These are phyloP conservation scores for Bradysia coprophila DNA, from an alignment of 1,140 invertebrate genomes.

Conservation along the genomic window DNA sequence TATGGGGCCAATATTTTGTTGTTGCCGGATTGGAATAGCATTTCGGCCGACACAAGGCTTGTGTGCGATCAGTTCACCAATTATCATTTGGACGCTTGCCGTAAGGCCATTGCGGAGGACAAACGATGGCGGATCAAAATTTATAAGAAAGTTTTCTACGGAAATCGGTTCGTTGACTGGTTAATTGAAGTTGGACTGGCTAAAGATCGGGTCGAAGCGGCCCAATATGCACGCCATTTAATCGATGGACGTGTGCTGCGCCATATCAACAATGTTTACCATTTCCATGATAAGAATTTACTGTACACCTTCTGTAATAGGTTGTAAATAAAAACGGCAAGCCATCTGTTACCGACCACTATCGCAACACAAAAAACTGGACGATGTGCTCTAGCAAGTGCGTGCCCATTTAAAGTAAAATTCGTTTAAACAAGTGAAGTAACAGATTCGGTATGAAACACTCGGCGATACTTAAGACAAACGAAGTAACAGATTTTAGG, in stretches of 20 bases:
- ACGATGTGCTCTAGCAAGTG: no score
- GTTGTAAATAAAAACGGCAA: slow-evolving; percentile 11
- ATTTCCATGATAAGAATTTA: slow-evolving; percentile 55
- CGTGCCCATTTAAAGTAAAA: no score
- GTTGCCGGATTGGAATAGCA: slow-evolving; percentile 49
- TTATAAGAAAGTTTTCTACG: slow-evolving; percentile 65
- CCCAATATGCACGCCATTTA: slow-evolving; percentile 64
- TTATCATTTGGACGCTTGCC: slow-evolving; percentile 68
- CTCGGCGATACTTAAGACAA: no score
- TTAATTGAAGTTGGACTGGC: slow-evolving; percentile 59
- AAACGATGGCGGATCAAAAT: slow-evolving; percentile 51
- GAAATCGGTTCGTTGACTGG: slow-evolving; percentile 72
- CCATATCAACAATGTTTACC: slow-evolving; percentile 62
- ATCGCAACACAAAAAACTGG: no score
- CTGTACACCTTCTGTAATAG: slow-evolving; percentile 42
- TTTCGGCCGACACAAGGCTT: slow-evolving; percentile 56
- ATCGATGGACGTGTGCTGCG: slow-evolving; percentile 64
- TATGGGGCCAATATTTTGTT: slow-evolving; percentile 48
- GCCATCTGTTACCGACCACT: no score
- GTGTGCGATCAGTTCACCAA: slow-evolving; percentile 77
- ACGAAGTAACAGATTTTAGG: no score
- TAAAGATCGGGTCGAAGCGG: slow-evolving; percentile 51
- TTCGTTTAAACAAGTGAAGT: no score
- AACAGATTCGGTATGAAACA: no score
- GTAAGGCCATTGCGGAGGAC: slow-evolving; percentile 56